phyloP scores from a whole-genome alignment of 2,888 invertebrate genomes.

The Helicoverpa assulta region DNA sequence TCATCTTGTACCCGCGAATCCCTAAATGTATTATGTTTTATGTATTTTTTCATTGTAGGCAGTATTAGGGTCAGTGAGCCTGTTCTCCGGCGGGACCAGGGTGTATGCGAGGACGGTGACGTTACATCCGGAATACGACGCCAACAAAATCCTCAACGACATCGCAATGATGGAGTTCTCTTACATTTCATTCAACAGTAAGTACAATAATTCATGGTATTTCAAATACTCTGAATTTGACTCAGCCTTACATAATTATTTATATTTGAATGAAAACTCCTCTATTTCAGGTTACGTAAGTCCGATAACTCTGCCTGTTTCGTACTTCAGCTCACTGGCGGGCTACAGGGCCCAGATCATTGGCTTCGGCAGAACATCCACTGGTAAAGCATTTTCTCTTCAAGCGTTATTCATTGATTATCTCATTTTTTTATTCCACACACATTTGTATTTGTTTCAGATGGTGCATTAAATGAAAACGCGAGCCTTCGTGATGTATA shows the following conservation, averaged over 20 bases:
- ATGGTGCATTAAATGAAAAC: background rate
- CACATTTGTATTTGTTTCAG: background rate
- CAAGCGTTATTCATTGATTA: background rate
- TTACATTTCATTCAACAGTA: constrained; percentile 10
- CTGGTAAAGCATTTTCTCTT: constrained; percentile 18
- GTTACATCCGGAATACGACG: constrained; percentile 31
- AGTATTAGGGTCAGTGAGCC: constrained; percentile 31
- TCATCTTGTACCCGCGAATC: too few relatives aligned
- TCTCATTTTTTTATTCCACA: background rate
- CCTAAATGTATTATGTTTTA: too few relatives aligned
- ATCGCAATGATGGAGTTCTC: constrained; percentile 26
- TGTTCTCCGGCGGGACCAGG: constrained; percentile 40
- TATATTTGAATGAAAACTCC: background rate
- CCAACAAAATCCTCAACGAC: constrained; percentile 35
- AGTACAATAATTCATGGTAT: constrained; percentile 9
- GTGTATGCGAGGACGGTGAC: constrained; percentile 9
- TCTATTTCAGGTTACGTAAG: constrained; percentile 22
- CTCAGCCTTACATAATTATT: too few relatives aligned
- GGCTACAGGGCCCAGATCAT: constrained; percentile 37
- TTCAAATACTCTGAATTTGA: too few relatives aligned
- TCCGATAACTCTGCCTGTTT: constrained; percentile 26
- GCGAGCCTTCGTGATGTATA: constrained; percentile 34
- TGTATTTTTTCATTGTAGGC: constrained; percentile 15
- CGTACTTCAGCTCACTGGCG: constrained; percentile 24
- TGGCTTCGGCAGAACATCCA: constrained; percentile 34